Percentiles rank a stretch among this genome's conserved stretches.
Evolutionary conservation across 1,140 invertebrate genomes (phyloP).

Genomic region (Olivierus martensii): DNA sequence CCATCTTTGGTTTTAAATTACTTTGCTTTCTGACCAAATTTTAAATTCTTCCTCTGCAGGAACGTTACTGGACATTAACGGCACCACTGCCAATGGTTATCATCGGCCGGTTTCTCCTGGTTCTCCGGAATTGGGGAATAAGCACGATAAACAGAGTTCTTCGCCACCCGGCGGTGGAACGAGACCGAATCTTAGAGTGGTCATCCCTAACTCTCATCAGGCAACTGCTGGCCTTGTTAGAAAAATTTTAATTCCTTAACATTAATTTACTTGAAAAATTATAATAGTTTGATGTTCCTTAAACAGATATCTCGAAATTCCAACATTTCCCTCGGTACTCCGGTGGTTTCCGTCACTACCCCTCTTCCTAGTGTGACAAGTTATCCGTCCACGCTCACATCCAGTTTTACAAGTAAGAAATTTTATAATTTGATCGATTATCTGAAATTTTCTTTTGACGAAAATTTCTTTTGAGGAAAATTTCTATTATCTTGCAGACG

Average conservation of each 20-base stretch:
- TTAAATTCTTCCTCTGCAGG: background rate
- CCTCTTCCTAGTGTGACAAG: conserved; percentile 36
- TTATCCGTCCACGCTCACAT: conserved; percentile 46
- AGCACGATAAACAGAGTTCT: conserved; percentile 17
- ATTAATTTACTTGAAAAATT: too few relatives aligned
- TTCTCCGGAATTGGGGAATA: conserved; percentile 39
- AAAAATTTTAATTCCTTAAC: too few relatives aligned
- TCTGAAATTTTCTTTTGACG: background rate
- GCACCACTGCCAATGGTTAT: conserved; percentile 64
- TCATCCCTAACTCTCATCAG: conserved; percentile 50
- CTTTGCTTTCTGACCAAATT: background rate
- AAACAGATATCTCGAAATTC: conserved; percentile 1
- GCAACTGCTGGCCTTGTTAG: too few relatives aligned
- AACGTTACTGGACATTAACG: conserved; percentile 63
- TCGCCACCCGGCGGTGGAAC: background rate
- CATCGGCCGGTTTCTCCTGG: conserved; percentile 41
- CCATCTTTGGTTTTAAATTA: too few relatives aligned
- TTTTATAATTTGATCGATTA: background rate
- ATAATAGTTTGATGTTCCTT: too few relatives aligned
- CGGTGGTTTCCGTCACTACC: conserved; percentile 13
- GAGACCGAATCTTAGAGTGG: conserved; percentile 50
- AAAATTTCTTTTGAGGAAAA: background rate
- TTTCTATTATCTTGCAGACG: conserved; percentile 22
- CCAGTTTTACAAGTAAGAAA: conserved; percentile 52
- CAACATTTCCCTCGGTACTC: conserved; percentile 9